Percentiles rank a stretch among this genome's conserved stretches.
These are phyloP conservation scores for Tachysurus fulvidraco DNA, from an alignment of 2,113 vertebrate species.

Conservation along the genomic window DNA sequence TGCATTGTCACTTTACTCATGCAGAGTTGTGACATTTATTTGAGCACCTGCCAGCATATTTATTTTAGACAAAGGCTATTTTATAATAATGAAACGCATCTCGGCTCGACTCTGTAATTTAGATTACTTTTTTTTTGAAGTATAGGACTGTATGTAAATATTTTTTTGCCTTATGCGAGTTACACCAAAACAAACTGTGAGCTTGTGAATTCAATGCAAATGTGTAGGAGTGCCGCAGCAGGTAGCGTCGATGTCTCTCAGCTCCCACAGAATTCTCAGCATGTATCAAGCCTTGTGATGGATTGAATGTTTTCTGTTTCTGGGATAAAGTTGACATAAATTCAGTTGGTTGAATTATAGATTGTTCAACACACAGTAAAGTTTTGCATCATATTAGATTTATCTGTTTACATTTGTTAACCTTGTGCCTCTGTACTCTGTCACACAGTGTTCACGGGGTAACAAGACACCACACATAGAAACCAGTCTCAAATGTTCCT, in stretches of 20 bases:
- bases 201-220: background rate
- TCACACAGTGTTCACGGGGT: slow-evolving; percentile 12
- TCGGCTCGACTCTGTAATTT: background rate
- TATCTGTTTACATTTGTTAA: slow-evolving; percentile 4
- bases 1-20: slow-evolving; percentile 22
- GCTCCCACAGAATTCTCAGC: background rate
- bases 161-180: background rate
- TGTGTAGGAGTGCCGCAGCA: slow-evolving; percentile 7
- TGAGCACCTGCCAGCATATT: slow-evolving; percentile 5
- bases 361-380: background rate
- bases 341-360: background rate
- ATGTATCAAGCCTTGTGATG: background rate
- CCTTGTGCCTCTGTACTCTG: background rate
- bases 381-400: background rate
- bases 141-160: background rate
- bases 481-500: slow-evolving; percentile 36
- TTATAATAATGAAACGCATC: slow-evolving; percentile 21
- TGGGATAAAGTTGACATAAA: background rate
- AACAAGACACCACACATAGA: slow-evolving; percentile 28
- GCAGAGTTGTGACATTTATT: slow-evolving; percentile 9
- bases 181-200: background rate
- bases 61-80: slow-evolving; percentile 13
- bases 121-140: background rate
- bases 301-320: background rate
- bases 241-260: background rate